phyloP scores from a whole-genome alignment of 2,797 vertebrate genomes.

The Silurus aristotelis region DNA sequence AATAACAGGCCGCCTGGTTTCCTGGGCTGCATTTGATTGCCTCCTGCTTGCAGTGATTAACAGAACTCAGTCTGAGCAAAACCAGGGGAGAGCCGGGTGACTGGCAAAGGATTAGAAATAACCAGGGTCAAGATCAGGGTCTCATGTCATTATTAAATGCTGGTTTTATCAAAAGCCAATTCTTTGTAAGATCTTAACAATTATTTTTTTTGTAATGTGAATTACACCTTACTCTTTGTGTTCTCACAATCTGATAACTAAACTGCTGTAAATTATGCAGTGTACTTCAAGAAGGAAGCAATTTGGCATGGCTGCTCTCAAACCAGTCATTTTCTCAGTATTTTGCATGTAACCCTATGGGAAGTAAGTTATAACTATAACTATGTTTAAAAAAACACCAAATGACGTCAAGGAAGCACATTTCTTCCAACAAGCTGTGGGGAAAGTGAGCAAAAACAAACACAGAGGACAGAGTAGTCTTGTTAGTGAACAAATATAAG shows the following conservation, averaged over 20 bases:
- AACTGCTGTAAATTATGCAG: not conserved
- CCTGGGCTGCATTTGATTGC: slow-evolving; percentile 67
- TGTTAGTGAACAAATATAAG: not conserved
- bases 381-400: not conserved
- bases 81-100: slow-evolving; percentile 10
- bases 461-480: not conserved
- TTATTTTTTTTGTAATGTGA: not conserved
- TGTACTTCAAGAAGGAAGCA: not conserved
- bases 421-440: not conserved
- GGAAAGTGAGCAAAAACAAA: not conserved
- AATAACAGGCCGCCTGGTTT: slow-evolving; percentile 73
- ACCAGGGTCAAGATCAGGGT: slow-evolving; percentile 43
- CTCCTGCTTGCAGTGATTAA: slow-evolving; percentile 59
- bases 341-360: not conserved
- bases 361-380: not conserved
- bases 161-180: slow-evolving; percentile 21
- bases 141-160: not conserved
- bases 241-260: not conserved
- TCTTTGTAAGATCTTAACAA: slow-evolving; percentile 1
- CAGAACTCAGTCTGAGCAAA: slow-evolving; percentile 42
- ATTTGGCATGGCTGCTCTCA: not conserved
- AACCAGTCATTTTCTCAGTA: not conserved
- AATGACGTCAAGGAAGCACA: not conserved
- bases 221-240: slow-evolving; percentile 4
- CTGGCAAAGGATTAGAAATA: slow-evolving; percentile 42